Conservation (phyloP, 2,113 vertebrate species). For the Mugil cephalus region DNA sequence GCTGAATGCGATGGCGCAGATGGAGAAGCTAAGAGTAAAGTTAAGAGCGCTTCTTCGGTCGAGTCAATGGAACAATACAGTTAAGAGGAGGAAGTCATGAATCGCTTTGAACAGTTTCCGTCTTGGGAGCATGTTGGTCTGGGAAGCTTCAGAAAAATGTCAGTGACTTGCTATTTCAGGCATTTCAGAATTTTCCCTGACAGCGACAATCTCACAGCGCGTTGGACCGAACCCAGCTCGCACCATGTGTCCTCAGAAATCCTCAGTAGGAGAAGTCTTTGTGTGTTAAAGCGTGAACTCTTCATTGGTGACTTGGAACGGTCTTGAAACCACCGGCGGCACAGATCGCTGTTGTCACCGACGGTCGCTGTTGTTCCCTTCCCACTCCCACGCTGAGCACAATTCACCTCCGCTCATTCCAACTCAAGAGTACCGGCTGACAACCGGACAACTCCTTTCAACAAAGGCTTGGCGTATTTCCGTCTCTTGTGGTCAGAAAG, state of each 20-base stretch:
- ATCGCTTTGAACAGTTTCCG: slow-evolving; percentile 23
- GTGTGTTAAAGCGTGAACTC: not conserved
- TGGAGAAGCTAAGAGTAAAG: too few relatives aligned
- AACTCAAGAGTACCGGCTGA: not conserved
- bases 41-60: too few relatives aligned
- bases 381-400: not conserved
- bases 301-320: not conserved
- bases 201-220: slow-evolving; percentile 33
- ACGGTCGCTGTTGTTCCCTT: slow-evolving; percentile 10
- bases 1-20: slow-evolving; percentile 10
- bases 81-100: not conserved
- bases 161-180: slow-evolving; percentile 26
- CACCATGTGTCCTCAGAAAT: slow-evolving; percentile 3
- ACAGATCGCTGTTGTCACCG: not conserved
- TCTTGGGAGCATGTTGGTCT: slow-evolving; percentile 18
- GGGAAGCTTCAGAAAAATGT: slow-evolving; percentile 37
- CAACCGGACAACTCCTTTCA: slow-evolving; percentile 10
- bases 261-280: not conserved
- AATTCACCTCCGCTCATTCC: slow-evolving; percentile 5
- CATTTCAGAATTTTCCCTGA: slow-evolving; percentile 28
- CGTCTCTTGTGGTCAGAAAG: slow-evolving; percentile 5
- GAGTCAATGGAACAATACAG: slow-evolving; percentile 6
- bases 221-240: not conserved
- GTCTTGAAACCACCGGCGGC: not conserved
- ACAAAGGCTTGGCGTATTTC: not conserved